These are phyloP conservation scores for Marasmarcha lunaedactyla DNA, from an alignment of 2,888 invertebrate genomes.

Conservation along the genomic window DNA sequence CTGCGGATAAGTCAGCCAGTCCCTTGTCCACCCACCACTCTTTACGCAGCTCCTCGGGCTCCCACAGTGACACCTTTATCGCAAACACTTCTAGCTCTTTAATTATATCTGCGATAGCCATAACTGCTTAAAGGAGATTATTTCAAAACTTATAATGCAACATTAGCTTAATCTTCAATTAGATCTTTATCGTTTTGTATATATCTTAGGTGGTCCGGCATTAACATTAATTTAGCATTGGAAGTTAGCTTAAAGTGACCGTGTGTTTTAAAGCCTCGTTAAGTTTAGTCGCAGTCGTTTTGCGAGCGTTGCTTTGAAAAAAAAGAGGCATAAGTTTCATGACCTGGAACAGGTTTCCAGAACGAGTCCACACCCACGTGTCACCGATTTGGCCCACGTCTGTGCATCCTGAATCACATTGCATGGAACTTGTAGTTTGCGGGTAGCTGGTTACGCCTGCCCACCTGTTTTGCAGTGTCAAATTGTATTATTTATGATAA, in stretches of 20 bases:
- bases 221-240: too few relatives aligned
- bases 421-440: neutral
- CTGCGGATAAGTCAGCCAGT: conserved; percentile 29
- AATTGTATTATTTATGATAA: too few relatives aligned
- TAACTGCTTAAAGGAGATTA: conserved; percentile 6
- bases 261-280: too few relatives aligned
- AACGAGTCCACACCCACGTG: conserved; percentile 47
- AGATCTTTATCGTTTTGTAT: too few relatives aligned
- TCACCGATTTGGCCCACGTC: conserved; percentile 42
- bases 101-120: conserved; percentile 15
- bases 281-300: too few relatives aligned
- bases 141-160: neutral
- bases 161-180: neutral
- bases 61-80: conserved; percentile 11
- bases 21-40: conserved; percentile 37
- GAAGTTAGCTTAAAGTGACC: too few relatives aligned
- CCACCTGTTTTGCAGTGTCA: neutral
- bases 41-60: conserved; percentile 20
- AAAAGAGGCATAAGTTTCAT: conserved; percentile 55
- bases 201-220: too few relatives aligned
- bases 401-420: conserved; percentile 39
- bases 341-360: conserved; percentile 57
- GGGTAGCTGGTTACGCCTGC: neutral
- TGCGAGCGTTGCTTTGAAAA: conserved; percentile 20
- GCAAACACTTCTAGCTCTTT: conserved; percentile 14